A percentile compares a stretch with the other conserved stretches of the same genome.
Conservation (phyloP, 1,140 invertebrate species). For the Drosophila jambulina region DNA sequence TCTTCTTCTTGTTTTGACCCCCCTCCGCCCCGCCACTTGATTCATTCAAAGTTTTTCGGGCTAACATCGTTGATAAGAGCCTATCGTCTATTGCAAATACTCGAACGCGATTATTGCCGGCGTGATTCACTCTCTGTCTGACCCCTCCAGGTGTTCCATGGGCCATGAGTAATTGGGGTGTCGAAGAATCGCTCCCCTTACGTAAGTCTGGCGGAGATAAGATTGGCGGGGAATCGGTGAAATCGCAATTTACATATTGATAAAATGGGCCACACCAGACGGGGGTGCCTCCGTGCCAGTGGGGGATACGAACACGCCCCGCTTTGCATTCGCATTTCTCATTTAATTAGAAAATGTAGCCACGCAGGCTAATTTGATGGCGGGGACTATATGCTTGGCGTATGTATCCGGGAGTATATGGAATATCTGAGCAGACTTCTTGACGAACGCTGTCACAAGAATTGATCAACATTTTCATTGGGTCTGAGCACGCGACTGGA, state of each 20-base stretch:
- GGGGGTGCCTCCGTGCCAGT: conserved; percentile 6
- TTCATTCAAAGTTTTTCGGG: conserved; percentile 59
- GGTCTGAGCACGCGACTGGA: conserved; percentile 62
- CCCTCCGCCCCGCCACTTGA: not conserved
- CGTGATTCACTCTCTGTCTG: conserved; percentile 50
- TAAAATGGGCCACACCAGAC: conserved; percentile 30
- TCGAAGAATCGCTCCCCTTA: conserved; percentile 33
- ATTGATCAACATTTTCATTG: conserved; percentile 74
- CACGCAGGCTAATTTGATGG: conserved; percentile 60
- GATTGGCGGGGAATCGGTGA: conserved; percentile 33
- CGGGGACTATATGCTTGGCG: not conserved
- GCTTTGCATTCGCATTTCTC: conserved; percentile 36
- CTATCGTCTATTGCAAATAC: conserved; percentile 23
- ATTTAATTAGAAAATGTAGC: conserved; percentile 72
- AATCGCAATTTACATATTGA: conserved; percentile 58
- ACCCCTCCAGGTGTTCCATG: conserved; percentile 50
- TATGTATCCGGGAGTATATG: not conserved
- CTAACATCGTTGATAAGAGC: conserved; percentile 32
- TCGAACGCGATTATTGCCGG: not conserved
- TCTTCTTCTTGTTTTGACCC: not conserved
- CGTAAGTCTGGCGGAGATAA: conserved; percentile 43
- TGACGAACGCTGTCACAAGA: conserved; percentile 56
- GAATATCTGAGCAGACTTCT: conserved; percentile 3
- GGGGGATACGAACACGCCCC: conserved; percentile 52
- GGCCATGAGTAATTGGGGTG: conserved; percentile 35